Evolutionary conservation across 92 coral and sea anemone species (phyloP), one percentile per base, ranked within the genome.

Genomic region (Epizoanthus rinbou): DNA sequence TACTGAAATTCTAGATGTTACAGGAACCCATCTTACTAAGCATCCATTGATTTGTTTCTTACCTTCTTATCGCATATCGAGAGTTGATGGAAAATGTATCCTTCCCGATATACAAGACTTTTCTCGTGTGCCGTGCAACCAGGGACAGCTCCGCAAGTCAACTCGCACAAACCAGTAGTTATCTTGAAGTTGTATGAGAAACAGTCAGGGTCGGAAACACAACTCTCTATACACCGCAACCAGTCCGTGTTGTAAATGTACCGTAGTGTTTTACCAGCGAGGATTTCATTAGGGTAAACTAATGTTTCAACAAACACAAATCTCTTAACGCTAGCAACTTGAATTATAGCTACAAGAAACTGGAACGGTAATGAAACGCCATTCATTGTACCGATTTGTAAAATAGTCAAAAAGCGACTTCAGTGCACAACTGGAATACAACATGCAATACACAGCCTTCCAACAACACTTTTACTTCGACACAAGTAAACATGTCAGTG

Each of bases 81-180:
- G 31, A 75, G 66, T 65, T 75, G 80, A 31, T 75, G 80, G 43
- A 57, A 31, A 31, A 75, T 54, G 5, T 59, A 75, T 18, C 28
- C 64, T 57, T 57, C 7, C 43, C 18, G 31, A 53, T 75, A 11
- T 54, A 75, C 22, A 16, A 75, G 35, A 54, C 3, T 6, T 53
- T 53, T 28, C 24, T 53, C 80, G 2, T 16, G 7, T 25, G 41
- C 33, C 3, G 21, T 65, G 56, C 80, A 75, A 31, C 17, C 65
- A 54, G 65, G 15, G 17, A 18, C 11, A 6, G 80, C 57, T n/a
- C 21, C 80, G 10, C 50, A 25, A 8, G 31, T 75, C 66, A 75
- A 57, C 24, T 75, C 66, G 18, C 80, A 75, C n/a, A 75, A 16
- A 8, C 66, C 50, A 0, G 17, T 2, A 14, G 25, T 11, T 2